Evolutionary conservation across 2,797 vertebrate genomes (phyloP), one percentile per base, ranked within the genome.

Genomic region (Harpagifer antarcticus): DNA sequence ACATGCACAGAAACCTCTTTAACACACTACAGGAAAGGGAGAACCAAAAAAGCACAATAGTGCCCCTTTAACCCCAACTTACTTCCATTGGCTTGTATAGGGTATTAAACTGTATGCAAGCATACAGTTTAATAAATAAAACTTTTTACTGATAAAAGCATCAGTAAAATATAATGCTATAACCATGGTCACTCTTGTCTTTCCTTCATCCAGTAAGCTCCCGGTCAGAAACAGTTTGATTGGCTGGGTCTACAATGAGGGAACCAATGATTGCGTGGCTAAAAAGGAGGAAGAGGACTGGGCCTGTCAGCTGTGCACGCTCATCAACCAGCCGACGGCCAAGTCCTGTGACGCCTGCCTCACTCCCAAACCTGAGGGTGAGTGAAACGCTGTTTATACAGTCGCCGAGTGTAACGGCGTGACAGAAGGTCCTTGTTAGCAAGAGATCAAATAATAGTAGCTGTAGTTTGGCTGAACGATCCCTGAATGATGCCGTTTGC

Each of bases 311-410:
- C 74, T 93, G 55, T 99, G 98, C 76, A 98, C 97, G 15, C 94
- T 99, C 68, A 91, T 97, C 88, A 99, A 99, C 90, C 93, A 78
- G 74, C 95, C 97, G 3, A 82, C 95, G 74, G 90, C 91, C 47
- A 89, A 88, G 76, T 84, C 89, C 20, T 98, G 98, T 73, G 96
- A 97, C 50, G 97, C 95, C 69, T 99, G 98, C 85, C 93, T 98
- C 88, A 94, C 95, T 55, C 91, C 95, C 11, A 96, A 94, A 88
- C 96, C 96, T 37, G 69, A 89, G 81, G 94, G 98, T 99, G 94
- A 92, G 92, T 74, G 31, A 75, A 80, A 82, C 58, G 64, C 57
- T 70, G 27, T 42, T 68, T 62, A 65, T 55, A 68, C 57, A 79
- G 64, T 82, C 67, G 2, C 65, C 56, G 68, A 19, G 16, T 78